A percentile compares a stretch with the other conserved stretches of the same genome.
These are phyloP conservation scores for Microplitis deprimator DNA, from an alignment of 2,888 invertebrate genomes.

Conservation along the genomic window DNA sequence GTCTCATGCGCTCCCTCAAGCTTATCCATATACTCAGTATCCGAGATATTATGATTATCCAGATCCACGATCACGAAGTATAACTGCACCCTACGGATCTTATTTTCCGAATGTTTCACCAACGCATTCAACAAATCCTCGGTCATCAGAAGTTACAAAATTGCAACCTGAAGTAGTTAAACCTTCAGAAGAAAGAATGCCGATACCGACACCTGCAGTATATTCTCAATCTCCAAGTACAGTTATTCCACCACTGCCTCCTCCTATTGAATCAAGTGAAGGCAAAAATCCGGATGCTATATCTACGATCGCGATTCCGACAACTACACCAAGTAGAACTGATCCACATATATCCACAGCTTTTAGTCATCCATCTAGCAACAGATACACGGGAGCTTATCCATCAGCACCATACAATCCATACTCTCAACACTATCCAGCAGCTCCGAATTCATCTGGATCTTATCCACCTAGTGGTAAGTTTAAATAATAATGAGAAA, in stretches of 20 bases:
- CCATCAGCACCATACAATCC: constrained; percentile 68
- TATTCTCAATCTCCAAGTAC: constrained; percentile 55
- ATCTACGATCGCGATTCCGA: constrained; percentile 42
- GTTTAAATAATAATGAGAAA: constrained; percentile 38
- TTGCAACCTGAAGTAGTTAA: constrained; percentile 46
- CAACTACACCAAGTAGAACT: constrained; percentile 56
- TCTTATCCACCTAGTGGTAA: constrained; percentile 67
- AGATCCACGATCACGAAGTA: constrained; percentile 64
- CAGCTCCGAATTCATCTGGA: constrained; percentile 64
- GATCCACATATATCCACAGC: constrained; percentile 65
- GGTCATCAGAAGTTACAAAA: constrained; percentile 53
- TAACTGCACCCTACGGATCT: constrained; percentile 62
- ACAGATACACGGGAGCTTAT: constrained; percentile 65
- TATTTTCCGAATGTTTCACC: constrained; percentile 64
- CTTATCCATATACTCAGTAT: constrained; percentile 68
- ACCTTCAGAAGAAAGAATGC: constrained; percentile 48
- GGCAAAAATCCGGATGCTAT: constrained; percentile 50
- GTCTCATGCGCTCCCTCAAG: constrained; percentile 59
- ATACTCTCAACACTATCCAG: constrained; percentile 68
- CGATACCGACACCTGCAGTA: constrained; percentile 51
- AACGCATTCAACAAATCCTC: constrained; percentile 54
- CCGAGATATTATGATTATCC: constrained; percentile 66
- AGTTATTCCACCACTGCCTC: constrained; percentile 17
- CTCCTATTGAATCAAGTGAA: constrained; percentile 49
- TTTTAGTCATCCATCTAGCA: constrained; percentile 66